Percentiles rank a stretch among this genome's conserved stretches.
phyloP scores from a whole-genome alignment of 1,140 invertebrate species.

The Trichonephila clavipes region DNA sequence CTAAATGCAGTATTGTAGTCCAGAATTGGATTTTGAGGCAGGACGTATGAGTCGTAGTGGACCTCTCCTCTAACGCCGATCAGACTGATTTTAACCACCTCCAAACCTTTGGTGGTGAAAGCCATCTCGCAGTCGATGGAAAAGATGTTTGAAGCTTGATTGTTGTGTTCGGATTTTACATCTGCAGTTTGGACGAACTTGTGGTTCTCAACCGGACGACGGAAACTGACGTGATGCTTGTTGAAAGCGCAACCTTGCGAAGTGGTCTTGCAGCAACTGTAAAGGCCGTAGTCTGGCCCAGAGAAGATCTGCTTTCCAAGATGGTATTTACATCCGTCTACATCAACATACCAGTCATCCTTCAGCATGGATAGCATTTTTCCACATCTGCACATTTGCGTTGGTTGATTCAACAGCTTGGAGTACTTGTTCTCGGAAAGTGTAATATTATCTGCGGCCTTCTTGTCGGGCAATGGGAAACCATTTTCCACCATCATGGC shows the following conservation, averaged over 20 bases:
- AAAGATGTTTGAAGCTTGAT: conserved; percentile 83
- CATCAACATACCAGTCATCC: conserved; percentile 38
- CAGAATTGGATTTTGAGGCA: conserved; percentile 89
- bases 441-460: background rate
- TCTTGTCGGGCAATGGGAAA: background rate
- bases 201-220: background rate
- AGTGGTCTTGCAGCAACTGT: conserved; percentile 19
- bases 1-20: conserved; percentile 95
- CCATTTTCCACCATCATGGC: background rate
- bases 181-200: background rate
- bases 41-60: conserved; percentile 90
- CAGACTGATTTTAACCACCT: conserved; percentile 87
- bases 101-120: conserved; percentile 89
- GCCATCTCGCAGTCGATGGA: conserved; percentile 96
- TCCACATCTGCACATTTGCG: conserved; percentile 42
- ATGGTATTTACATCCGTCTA: conserved; percentile 26
- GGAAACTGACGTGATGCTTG: conserved; percentile 44
- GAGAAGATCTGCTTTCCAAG: conserved; percentile 14
- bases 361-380: conserved; percentile 35
- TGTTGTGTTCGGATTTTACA: background rate
- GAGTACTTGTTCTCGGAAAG: background rate
- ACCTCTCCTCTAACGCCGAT: conserved; percentile 90
- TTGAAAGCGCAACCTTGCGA: background rate
- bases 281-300: background rate
- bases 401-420: background rate